Base-by-base conservation (phyloP, 2,888 invertebrate genomes). In the Sinotaia quadrata region DNA sequence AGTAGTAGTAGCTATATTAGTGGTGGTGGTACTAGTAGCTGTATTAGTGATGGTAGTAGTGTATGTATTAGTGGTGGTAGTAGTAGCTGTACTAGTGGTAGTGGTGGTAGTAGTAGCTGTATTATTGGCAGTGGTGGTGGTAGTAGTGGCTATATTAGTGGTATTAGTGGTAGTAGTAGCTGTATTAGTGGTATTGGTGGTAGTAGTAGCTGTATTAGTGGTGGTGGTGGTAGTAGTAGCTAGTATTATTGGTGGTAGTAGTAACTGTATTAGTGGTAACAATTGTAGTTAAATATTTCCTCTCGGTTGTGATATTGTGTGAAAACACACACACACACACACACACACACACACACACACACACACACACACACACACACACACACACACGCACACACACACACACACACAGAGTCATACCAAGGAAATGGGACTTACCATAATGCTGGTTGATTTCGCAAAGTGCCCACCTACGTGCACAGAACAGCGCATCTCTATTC, bases 41-140 rank as follows among this genome's bases (percentile, higher is more conserved):
- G 41, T 60, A 60, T 41, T 60, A 60, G 60, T 60, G 44, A 44
- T 44, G 44, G 60, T 60, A 41, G 60, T 60, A 60, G 60, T 60
- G 44, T 41, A 27, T 44, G 60, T 44, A 60, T 41, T 44, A 60
- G 60, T 60, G 44, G 44, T 60, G 44, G 60, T 44, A 60, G 60
- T 60, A 60, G 60, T 60, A 60, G 60, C 29, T 44, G 60, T 60
- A 60, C 24, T 44, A 60, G 60, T 44, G 44, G 60, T 24, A 58
- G 58, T 8, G 36, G 58, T 34, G 36, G 58, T 34, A 58, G 58
- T 34, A 58, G 58, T 24, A 58, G 58, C 10, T 27, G 21, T 4
- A 21, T 5, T 18, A 27, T 10, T 51, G 21, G 52, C 21, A 51
- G 52, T 51, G 21, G 52, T 51, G 21, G 52, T 51, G n/a, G n/a